Conservation (phyloP, 2,797 vertebrate genomes). For the Malurus leucopterus region DNA sequence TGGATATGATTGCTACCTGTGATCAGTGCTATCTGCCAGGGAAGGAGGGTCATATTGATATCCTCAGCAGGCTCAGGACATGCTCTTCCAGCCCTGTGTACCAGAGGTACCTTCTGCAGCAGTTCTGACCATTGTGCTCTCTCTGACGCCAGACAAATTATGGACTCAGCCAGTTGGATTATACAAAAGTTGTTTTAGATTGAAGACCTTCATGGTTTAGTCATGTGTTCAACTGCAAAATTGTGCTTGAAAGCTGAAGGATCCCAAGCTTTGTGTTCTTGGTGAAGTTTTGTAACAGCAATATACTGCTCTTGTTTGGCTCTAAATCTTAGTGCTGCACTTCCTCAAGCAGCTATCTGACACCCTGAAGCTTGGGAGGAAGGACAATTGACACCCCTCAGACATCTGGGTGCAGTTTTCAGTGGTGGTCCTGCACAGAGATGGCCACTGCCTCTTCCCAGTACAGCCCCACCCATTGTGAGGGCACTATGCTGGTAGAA, state of each 20-base stretch:
- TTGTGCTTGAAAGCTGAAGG: background rate
- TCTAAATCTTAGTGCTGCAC: background rate
- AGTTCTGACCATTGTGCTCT: background rate
- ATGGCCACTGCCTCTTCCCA: background rate
- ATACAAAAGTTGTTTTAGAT: background rate
- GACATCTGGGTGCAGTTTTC: background rate
- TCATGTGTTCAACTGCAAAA: background rate
- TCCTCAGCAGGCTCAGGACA: accelerated
- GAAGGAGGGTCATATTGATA: background rate
- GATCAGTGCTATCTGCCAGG: background rate
- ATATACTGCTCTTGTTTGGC: background rate
- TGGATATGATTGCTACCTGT: background rate
- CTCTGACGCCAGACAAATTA: background rate
- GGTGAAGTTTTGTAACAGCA: background rate
- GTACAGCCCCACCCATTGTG: background rate
- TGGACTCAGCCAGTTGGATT: background rate
- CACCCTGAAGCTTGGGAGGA: background rate
- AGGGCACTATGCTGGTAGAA: background rate
- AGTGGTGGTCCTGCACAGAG: background rate
- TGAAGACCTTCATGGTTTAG: background rate
- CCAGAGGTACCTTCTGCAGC: background rate
- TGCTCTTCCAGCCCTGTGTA: background rate
- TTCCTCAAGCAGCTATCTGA: background rate
- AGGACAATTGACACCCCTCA: accelerated
- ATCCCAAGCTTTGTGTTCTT: background rate